Percentiles rank a stretch among this genome's conserved stretches.
phyloP scores from a whole-genome alignment of 1,140 invertebrate genomes.

The Tetramorium parvispinum region DNA sequence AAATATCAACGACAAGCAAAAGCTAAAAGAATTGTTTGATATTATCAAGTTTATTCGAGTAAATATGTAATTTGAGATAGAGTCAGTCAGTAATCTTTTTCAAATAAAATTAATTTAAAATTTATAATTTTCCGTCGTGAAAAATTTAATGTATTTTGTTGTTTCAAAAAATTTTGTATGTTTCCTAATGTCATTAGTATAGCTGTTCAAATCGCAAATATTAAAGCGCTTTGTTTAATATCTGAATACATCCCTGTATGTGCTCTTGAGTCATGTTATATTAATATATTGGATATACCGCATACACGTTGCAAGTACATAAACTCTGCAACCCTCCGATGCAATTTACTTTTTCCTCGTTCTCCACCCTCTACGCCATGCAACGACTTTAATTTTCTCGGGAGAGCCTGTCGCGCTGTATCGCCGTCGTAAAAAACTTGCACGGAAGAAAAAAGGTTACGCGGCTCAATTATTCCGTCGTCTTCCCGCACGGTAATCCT shows the following conservation, averaged over 20 bases:
- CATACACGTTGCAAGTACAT: background rate
- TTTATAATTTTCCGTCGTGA: background rate
- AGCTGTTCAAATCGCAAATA: background rate
- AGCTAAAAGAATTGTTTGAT: background rate
- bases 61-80: background rate
- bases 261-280: background rate
- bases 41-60: background rate
- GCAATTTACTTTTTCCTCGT: slow-evolving; percentile 49
- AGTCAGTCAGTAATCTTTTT: background rate
- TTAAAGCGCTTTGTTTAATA: background rate
- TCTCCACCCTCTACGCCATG: background rate
- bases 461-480: slow-evolving; percentile 56
- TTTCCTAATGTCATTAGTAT: background rate
- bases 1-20: background rate
- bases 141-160: background rate
- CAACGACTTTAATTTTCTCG: slow-evolving; percentile 52
- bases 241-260: background rate
- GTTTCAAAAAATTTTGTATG: background rate
- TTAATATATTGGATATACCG: background rate
- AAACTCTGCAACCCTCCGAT: background rate
- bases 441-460: slow-evolving; percentile 40
- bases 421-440: slow-evolving; percentile 47
- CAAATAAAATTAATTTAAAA: background rate
- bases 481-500: slow-evolving; percentile 55
- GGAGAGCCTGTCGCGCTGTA: slow-evolving; percentile 13